Conservation (phyloP, 2,797 vertebrate species). For the Halcyon smyrnensis region DNA sequence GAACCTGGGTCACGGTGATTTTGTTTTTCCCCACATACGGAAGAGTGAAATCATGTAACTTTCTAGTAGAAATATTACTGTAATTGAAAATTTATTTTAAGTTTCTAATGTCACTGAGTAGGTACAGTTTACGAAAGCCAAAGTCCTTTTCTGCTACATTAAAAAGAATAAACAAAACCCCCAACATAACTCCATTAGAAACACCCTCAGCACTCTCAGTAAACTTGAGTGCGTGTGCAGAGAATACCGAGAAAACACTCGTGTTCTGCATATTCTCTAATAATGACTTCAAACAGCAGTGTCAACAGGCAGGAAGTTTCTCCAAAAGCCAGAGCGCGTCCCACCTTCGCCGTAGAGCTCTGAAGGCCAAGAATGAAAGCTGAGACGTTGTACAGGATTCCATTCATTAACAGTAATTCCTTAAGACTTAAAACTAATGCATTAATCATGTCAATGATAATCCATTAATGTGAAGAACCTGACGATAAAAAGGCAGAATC, state of each 20-base stretch:
- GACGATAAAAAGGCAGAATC: slow-evolving; percentile 27
- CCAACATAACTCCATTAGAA: background rate
- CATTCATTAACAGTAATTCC: slow-evolving; percentile 44
- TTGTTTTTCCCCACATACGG: background rate
- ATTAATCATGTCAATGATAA: slow-evolving; percentile 34
- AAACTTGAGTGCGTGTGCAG: background rate
- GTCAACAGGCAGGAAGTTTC: background rate
- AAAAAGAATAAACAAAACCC: slow-evolving; percentile 44
- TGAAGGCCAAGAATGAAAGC: background rate
- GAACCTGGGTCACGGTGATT: background rate
- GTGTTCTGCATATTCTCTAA: background rate
- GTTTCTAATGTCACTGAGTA: slow-evolving; percentile 58
- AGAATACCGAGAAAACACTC: slow-evolving; percentile 16
- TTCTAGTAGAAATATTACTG: slow-evolving; percentile 49
- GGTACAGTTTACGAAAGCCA: slow-evolving; percentile 65
- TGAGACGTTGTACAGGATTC: background rate
- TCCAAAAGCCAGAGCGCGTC: background rate
- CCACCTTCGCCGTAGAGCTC: background rate
- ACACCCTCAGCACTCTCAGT: slow-evolving; percentile 11
- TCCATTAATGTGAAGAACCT: slow-evolving; percentile 37
- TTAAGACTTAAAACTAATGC: slow-evolving; percentile 51
- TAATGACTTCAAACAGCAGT: background rate
- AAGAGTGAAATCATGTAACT: slow-evolving; percentile 22
- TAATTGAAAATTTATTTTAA: slow-evolving; percentile 67
- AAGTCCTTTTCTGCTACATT: slow-evolving; percentile 62